Evolutionary conservation across 1,140 invertebrate species (phyloP).

Genomic region (Dysdera silvatica): DNA sequence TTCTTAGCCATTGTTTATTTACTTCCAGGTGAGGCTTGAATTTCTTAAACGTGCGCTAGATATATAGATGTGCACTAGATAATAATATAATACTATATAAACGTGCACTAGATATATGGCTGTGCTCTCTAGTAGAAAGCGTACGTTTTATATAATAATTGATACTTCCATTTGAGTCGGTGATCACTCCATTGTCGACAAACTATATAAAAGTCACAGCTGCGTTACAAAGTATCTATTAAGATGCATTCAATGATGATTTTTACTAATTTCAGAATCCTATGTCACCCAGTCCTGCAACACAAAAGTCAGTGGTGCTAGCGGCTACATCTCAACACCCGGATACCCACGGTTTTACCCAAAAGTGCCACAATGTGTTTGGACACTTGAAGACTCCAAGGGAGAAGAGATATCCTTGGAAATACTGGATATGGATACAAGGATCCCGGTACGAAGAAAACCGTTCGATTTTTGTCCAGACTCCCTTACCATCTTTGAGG

Average conservation of each 20-base stretch:
- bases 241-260: neutral
- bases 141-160: too few relatives aligned
- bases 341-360: slow-evolving; percentile 57
- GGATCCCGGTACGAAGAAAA: slow-evolving; percentile 32
- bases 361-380: slow-evolving; percentile 43
- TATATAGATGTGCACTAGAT: too few relatives aligned
- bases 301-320: neutral
- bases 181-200: too few relatives aligned
- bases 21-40: too few relatives aligned
- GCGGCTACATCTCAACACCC: slow-evolving; percentile 54
- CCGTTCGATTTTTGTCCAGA: neutral
- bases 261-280: slow-evolving; percentile 9
- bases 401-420: slow-evolving; percentile 50
- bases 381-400: slow-evolving; percentile 47
- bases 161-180: too few relatives aligned
- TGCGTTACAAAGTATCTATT: too few relatives aligned
- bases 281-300: slow-evolving; percentile 24
- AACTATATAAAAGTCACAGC: too few relatives aligned
- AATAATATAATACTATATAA: too few relatives aligned
- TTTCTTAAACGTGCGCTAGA: too few relatives aligned
- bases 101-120: too few relatives aligned
- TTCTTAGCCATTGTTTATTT: too few relatives aligned
- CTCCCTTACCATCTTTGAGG: slow-evolving; percentile 3
- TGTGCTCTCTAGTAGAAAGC: too few relatives aligned
- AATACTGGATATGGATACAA: slow-evolving; percentile 49